A percentile compares a stretch with the other conserved stretches of the same genome.
These are phyloP conservation scores for Euproctis similis DNA, from an alignment of 2,888 invertebrate genomes.

Conservation along the genomic window DNA sequence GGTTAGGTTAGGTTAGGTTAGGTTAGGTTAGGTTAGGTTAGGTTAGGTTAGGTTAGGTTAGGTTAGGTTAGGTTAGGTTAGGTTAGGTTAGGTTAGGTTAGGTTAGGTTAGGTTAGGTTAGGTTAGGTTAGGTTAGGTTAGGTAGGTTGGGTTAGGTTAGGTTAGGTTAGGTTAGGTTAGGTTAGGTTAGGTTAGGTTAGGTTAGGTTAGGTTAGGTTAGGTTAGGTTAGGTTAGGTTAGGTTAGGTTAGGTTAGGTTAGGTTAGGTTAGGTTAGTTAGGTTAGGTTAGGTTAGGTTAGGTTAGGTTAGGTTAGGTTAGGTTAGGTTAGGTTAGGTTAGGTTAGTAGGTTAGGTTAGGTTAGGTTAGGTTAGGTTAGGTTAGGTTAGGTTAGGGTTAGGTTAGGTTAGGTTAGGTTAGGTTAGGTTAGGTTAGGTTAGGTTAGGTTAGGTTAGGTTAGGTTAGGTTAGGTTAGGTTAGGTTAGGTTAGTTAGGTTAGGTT, in stretches of 20 bases:
- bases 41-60: constrained; percentile 11
- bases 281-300: constrained; percentile 13
- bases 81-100: constrained; percentile 8
- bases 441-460: constrained; percentile 6
- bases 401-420: constrained; percentile 5
- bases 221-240: constrained; percentile 14
- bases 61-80: constrained; percentile 9
- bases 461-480: constrained; percentile 5
- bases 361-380: constrained; percentile 1
- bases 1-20: constrained; percentile 16
- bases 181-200: constrained; percentile 7
- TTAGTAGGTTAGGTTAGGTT: constrained; percentile 3
- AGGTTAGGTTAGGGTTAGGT: constrained; percentile 2
- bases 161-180: constrained; percentile 8
- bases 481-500: constrained; percentile 7
- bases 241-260: constrained; percentile 11
- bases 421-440: constrained; percentile 5
- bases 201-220: constrained; percentile 14
- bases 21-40: constrained; percentile 7
- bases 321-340: constrained; percentile 6
- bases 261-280: constrained; percentile 15
- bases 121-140: constrained; percentile 1
- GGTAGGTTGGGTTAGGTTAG: constrained; percentile 9
- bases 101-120: constrained; percentile 9
- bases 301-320: constrained; percentile 12